Conservation (phyloP, 92 coral and sea anemone genomes). For the Heliopora coerulea region DNA sequence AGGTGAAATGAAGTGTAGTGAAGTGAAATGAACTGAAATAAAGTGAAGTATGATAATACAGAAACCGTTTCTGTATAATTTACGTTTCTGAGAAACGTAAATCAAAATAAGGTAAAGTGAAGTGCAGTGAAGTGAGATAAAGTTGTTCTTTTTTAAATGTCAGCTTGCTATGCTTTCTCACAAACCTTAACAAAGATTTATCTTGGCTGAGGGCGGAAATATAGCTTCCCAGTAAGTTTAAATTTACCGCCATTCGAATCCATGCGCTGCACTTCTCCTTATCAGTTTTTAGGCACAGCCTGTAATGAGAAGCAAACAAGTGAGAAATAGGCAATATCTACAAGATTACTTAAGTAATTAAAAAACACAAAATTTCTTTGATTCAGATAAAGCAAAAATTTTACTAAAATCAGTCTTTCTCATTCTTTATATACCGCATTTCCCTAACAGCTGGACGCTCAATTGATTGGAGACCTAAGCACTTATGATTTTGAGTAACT, state of each 20-base stretch:
- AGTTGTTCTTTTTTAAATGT: too few species aligned
- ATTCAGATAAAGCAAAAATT: too few species aligned
- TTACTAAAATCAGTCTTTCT: too few species aligned
- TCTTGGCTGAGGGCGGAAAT: conserved; percentile 73
- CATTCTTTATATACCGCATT: too few species aligned
- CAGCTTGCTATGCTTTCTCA: background rate
- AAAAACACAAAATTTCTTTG: too few species aligned
- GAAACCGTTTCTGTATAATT: background rate
- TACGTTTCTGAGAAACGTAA: background rate
- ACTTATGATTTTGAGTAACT: too few species aligned
- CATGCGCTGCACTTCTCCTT: conserved; percentile 79
- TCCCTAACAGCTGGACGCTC: too few species aligned
- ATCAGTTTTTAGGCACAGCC: conserved; percentile 62
- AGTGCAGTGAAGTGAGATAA: background rate
- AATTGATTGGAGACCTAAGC: too few species aligned
- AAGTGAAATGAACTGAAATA: background rate
- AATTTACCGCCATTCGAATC: conserved; percentile 81
- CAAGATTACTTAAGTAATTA: too few species aligned
- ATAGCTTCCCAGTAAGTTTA: conserved; percentile 85
- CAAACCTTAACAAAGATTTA: conserved; percentile 66
- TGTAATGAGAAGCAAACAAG: conserved; percentile 16
- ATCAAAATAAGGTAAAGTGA: background rate
- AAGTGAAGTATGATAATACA: background rate
- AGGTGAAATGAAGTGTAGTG: background rate
- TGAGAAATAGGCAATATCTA: too few species aligned